Evolutionary conservation across 2,113 vertebrate species (phyloP).

Genomic region (Spea bombifrons): DNA sequence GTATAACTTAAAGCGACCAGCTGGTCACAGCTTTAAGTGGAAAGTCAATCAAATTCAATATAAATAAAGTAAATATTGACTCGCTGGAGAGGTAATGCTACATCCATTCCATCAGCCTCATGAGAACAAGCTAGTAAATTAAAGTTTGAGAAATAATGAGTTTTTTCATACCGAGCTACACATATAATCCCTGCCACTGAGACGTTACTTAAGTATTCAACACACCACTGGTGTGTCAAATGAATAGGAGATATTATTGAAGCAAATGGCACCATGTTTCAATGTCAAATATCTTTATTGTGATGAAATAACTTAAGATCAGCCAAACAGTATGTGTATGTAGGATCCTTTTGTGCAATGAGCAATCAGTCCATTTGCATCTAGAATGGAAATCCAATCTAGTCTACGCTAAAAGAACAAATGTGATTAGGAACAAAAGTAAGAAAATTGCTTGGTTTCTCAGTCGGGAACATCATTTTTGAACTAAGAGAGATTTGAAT

Average conservation of each 20-base stretch:
- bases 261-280: no score
- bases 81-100: no score
- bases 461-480: background rate
- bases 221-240: no score
- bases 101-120: no score
- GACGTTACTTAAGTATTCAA: no score
- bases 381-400: background rate
- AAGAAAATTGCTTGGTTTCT: background rate
- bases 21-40: no score
- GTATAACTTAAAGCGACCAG: no score
- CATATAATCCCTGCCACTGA: background rate
- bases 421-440: background rate
- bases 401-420: background rate
- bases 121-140: background rate
- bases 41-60: no score
- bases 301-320: no score
- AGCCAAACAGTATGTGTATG: background rate
- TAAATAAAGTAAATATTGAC: no score
- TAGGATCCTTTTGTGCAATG: background rate
- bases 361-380: background rate
- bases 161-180: background rate
- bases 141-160: background rate
- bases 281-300: no score
- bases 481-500: background rate
- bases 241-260: no score